Evolutionary conservation across 1,140 invertebrate genomes (phyloP).

Genomic region (Spodoptera frugiperda): DNA sequence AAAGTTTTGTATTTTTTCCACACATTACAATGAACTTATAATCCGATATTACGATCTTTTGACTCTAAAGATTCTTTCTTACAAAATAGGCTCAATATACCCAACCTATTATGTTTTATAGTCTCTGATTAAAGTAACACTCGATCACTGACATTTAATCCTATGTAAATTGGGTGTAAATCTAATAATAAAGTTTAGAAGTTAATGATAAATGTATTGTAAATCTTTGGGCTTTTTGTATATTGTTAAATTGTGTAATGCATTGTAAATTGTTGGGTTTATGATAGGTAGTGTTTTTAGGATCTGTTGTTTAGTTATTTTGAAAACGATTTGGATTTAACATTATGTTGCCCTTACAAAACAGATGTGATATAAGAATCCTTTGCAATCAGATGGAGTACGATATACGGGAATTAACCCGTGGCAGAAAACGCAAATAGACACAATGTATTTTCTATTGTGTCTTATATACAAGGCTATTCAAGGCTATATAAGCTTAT

Average conservation of each 20-base stretch:
- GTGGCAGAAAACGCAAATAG: too few species aligned
- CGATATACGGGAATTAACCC: too few species aligned
- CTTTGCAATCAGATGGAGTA: too few species aligned
- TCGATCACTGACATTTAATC: slow-evolving; percentile 33
- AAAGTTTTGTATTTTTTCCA: neutral
- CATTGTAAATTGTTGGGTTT: neutral
- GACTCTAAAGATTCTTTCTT: neutral
- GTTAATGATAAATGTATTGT: slow-evolving; percentile 44
- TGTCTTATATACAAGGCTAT: too few species aligned
- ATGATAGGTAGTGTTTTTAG: too few species aligned
- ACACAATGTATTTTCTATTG: too few species aligned
- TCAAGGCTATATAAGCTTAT: too few species aligned
- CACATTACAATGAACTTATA: slow-evolving; percentile 33
- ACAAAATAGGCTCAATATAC: too few species aligned
- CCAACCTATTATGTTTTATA: neutral
- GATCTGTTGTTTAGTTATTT: too few species aligned
- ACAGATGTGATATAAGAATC: too few species aligned
- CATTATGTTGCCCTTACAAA: too few species aligned
- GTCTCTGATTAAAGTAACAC: slow-evolving; percentile 20
- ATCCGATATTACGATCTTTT: slow-evolving; percentile 21
- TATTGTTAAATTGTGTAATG: slow-evolving; percentile 40
- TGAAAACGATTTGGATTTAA: too few species aligned
- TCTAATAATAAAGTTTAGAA: slow-evolving; percentile 36
- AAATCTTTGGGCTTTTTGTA: slow-evolving; percentile 31
- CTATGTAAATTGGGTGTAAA: slow-evolving; percentile 53